A percentile compares a stretch with the other conserved stretches of the same genome.
Conservation (phyloP, 2,797 vertebrate species). For the Macropus fuliginosus region DNA sequence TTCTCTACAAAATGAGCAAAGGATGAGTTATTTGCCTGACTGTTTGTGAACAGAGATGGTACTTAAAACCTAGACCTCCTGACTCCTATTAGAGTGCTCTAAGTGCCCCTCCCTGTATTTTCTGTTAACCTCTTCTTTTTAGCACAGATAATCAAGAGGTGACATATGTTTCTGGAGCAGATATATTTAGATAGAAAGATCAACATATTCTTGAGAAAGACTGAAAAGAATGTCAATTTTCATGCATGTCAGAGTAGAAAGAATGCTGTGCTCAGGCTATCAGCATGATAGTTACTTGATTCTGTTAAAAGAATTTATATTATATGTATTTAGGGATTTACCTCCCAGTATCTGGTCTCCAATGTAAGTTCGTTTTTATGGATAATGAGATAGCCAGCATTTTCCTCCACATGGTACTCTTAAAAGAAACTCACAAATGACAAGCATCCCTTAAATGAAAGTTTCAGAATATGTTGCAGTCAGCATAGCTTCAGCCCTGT, state of each 20-base stretch:
- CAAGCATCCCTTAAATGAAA: background rate
- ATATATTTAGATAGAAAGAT: slow-evolving; percentile 26
- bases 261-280: background rate
- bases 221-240: background rate
- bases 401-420: background rate
- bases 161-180: background rate
- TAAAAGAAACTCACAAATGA: background rate
- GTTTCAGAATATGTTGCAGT: background rate
- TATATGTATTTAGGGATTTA: background rate
- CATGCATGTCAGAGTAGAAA: background rate
- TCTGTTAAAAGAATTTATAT: background rate
- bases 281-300: background rate
- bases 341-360: background rate
- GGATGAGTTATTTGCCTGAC: background rate
- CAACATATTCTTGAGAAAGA: background rate
- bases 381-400: background rate
- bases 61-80: background rate
- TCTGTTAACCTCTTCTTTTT: background rate
- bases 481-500: background rate
- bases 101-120: background rate
- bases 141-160: background rate
- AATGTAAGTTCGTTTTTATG: background rate
- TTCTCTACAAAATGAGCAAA: background rate
- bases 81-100: background rate
- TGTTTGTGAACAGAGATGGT: background rate